phyloP scores from a whole-genome alignment of 2,113 vertebrate species.

The Zeus faber region DNA sequence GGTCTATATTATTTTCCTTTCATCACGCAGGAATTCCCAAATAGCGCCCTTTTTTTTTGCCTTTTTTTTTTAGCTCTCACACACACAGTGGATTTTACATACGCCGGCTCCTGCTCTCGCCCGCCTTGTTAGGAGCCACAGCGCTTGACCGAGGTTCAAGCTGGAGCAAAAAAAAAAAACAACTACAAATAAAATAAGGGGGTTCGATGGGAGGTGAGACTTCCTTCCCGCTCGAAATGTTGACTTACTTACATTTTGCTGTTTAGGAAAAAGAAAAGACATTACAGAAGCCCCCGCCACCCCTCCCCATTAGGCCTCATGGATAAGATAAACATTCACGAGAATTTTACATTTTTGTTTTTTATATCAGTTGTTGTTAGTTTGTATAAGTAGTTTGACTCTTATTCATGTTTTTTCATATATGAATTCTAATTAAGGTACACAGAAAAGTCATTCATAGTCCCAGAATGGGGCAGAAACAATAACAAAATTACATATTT shows the following conservation, averaged over 20 bases:
- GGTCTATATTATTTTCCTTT: conserved; percentile 75
- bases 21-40: conserved; percentile 78
- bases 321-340: too few relatives aligned
- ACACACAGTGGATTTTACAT: conserved; percentile 74
- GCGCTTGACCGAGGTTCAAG: conserved; percentile 65
- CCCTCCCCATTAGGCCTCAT: too few relatives aligned
- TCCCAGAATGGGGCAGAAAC: too few relatives aligned
- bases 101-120: conserved; percentile 54
- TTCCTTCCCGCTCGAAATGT: conserved; percentile 59
- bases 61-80: conserved; percentile 70
- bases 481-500: too few relatives aligned
- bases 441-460: too few relatives aligned
- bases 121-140: conserved; percentile 65
- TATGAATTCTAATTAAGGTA: too few relatives aligned
- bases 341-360: too few relatives aligned
- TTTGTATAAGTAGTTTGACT: too few relatives aligned
- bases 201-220: conserved; percentile 63
- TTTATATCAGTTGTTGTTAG: too few relatives aligned
- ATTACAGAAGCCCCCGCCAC: too few relatives aligned
- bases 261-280: conserved; percentile 47
- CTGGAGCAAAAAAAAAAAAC: conserved; percentile 63
- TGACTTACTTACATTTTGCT: conserved; percentile 16
- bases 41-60: conserved; percentile 68
- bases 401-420: too few relatives aligned
- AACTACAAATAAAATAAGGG: conserved; percentile 63